Percentiles rank a stretch among this genome's conserved stretches.
phyloP scores from a whole-genome alignment of 23 tunicate genomes.

The Ciona savignyi region DNA sequence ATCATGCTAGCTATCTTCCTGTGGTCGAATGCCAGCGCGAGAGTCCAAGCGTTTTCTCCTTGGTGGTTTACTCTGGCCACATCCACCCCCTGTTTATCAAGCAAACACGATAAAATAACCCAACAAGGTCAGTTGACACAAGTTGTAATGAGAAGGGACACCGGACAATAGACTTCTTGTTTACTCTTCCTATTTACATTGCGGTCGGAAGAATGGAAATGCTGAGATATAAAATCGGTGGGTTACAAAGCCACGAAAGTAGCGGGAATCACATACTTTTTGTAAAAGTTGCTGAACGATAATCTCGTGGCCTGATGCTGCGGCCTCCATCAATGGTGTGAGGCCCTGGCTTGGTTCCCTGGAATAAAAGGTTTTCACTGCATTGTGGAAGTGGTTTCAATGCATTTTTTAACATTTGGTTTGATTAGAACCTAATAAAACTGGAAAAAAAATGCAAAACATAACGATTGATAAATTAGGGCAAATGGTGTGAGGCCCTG shows the following conservation, averaged over 20 bases:
- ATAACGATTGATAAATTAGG: too few relatives aligned
- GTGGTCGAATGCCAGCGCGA: conserved; percentile 69
- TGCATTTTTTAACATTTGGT: too few relatives aligned
- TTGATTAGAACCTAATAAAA: too few relatives aligned
- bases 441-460: too few relatives aligned
- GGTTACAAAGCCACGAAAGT: not conserved
- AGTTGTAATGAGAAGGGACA: too few relatives aligned
- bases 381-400: too few relatives aligned
- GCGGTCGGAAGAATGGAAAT: too few relatives aligned
- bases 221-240: too few relatives aligned
- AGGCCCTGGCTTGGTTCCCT: conserved; percentile 87
- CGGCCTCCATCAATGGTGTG: conserved; percentile 92
- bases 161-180: too few relatives aligned
- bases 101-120: too few relatives aligned
- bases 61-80: conserved; percentile 25
- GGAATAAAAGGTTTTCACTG: conserved; percentile 5
- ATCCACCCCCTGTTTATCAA: conserved; percentile 45
- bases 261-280: conserved; percentile 27
- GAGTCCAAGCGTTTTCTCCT: conserved; percentile 67
- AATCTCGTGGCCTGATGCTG: conserved; percentile 89
- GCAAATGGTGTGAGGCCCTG: conserved; percentile 85
- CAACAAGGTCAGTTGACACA: too few relatives aligned
- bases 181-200: too few relatives aligned
- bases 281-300: conserved; percentile 71
- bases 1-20: conserved; percentile 43